A percentile compares a stretch with the other conserved stretches of the same genome.
Conservation (phyloP, 2,113 vertebrate genomes). For the Nanorana parkeri region DNA sequence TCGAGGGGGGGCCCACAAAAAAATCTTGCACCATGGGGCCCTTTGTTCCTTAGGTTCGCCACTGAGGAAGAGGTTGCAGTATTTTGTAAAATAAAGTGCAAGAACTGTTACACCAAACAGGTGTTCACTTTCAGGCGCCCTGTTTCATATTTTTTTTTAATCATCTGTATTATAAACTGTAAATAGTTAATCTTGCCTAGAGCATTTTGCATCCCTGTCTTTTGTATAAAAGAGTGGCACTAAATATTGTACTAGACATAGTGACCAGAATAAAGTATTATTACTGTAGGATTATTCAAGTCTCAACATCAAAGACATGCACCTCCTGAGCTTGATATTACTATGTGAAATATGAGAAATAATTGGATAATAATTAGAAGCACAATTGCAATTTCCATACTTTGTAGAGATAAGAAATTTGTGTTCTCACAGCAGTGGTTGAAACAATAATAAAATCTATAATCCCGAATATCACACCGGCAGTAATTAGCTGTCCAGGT, state of each 20-base stretch:
- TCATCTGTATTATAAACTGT: background rate
- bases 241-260: constrained; percentile 6
- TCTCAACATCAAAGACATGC: constrained; percentile 32
- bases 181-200: background rate
- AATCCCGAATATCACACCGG: constrained; percentile 40
- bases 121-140: no score
- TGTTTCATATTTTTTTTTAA: no score
- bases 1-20: no score
- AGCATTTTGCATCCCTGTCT: background rate
- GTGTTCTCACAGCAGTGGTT: constrained; percentile 36
- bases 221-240: background rate
- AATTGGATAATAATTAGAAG: constrained; percentile 45
- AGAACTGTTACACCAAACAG: no score
- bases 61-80: no score
- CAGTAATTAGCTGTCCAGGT: constrained; percentile 33
- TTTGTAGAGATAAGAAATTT: constrained; percentile 37
- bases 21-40: no score
- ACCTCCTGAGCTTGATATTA: constrained; percentile 29
- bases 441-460: constrained; percentile 45
- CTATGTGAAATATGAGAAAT: constrained; percentile 43
- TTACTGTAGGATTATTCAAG: constrained; percentile 30
- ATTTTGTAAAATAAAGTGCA: no score
- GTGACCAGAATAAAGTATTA: constrained; percentile 31
- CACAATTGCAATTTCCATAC: constrained; percentile 45
- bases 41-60: no score